Evolutionary conservation across 1,140 invertebrate genomes (phyloP), one percentile per base, ranked within the genome.

Genomic region (Drosophila navojoa): DNA sequence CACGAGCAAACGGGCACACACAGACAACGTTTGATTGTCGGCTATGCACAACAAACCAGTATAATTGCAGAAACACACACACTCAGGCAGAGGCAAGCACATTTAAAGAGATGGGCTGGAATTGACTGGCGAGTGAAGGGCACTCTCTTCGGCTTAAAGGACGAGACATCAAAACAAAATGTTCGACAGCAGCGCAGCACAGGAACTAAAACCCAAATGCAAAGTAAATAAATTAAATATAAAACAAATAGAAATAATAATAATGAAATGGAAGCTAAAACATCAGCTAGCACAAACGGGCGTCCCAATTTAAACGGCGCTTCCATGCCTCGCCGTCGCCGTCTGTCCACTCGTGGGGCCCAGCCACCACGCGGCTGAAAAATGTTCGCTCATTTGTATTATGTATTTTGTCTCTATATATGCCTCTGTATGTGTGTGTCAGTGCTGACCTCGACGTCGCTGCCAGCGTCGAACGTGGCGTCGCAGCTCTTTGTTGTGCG

Each of bases 21-120:
- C 13, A 38, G 35, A 52, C 79, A 84, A 79, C 80, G 76, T 82
- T 82, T 82, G 79, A 82, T 82, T 82, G 80, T 84, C 80, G 80
- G 57, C 76, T 77, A 72, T 81, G 78, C 78, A 81, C 79, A 81
- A 55, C 72, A 86, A 86, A 86, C 81, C 81, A 86, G 81, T 81
- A 86, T 86, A 81, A 86, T 86, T 86, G 81, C 81, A 86, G 71
- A 86, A 57, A 71, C 70, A 66, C 10, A 63, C 2, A 53, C 5
- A 63, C 2, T 49, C 7, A 64, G 22, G 66, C 49, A 60, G 40
- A 71, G 52, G 62, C 45, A 42, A 38, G 61, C 44, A 22, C 40
- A 55, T 45, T 40, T 42, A 16, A 60, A 60, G 70, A 60, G 63
- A 68, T 27, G 19, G 60, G 40, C 50, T 42, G 9, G 67, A 53